Evolutionary conservation across 2,113 vertebrate genomes (phyloP).

Genomic region (Phoenicopterus ruber): DNA sequence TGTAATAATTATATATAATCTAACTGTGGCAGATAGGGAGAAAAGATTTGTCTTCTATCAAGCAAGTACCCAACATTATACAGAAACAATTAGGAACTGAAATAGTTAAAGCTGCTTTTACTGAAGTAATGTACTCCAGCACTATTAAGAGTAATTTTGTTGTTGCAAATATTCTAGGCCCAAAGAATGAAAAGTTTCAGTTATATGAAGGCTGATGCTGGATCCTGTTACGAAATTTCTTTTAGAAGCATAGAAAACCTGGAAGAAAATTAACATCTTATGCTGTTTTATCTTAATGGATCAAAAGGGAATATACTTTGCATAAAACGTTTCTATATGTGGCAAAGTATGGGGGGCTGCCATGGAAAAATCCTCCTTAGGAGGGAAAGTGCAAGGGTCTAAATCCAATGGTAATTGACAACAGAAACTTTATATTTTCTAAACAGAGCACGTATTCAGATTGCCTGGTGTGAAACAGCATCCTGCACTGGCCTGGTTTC

Average conservation of each 20-base stretch:
- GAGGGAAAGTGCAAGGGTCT: background rate
- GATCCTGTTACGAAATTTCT: slow-evolving; percentile 62
- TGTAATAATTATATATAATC: slow-evolving; percentile 47
- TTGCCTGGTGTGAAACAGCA: slow-evolving; percentile 41
- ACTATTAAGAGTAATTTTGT: slow-evolving; percentile 59
- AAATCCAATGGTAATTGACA: background rate
- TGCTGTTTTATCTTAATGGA: slow-evolving; percentile 28
- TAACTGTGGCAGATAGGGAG: background rate
- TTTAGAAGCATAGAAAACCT: slow-evolving; percentile 40
- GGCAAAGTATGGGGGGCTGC: background rate
- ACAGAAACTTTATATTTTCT: slow-evolving; percentile 38
- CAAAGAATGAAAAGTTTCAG: slow-evolving; percentile 16
- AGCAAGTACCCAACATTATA: background rate
- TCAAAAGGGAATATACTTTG: slow-evolving; percentile 32
- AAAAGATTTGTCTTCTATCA: background rate
- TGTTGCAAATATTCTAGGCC: slow-evolving; percentile 25
- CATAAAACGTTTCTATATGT: slow-evolving; percentile 3
- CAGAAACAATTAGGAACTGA: slow-evolving; percentile 26
- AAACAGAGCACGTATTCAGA: slow-evolving; percentile 1
- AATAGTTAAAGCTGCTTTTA: slow-evolving; percentile 67
- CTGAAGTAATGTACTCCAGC: slow-evolving; percentile 28
- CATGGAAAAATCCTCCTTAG: background rate
- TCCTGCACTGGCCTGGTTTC: slow-evolving; percentile 27
- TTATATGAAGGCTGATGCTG: slow-evolving; percentile 22
- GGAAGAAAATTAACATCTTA: slow-evolving; percentile 48